These are phyloP conservation scores for Corythornis vintsioides DNA, from an alignment of 2,113 vertebrate species.

Conservation along the genomic window DNA sequence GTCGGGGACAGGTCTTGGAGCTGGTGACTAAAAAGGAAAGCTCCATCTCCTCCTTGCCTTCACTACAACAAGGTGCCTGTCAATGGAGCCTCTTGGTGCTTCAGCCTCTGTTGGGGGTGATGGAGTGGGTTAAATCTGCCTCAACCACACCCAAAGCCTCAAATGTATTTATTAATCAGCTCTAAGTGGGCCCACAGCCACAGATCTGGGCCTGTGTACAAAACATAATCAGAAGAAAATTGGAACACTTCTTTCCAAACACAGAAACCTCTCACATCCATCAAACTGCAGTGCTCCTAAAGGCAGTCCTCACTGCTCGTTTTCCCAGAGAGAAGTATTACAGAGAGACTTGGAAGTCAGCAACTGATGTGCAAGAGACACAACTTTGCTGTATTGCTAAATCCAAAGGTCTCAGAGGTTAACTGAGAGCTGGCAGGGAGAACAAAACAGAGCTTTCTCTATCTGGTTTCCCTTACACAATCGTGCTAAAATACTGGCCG, in stretches of 20 bases:
- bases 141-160: not conserved
- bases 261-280: not conserved
- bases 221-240: constrained; percentile 32
- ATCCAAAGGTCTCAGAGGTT: not conserved
- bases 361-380: not conserved
- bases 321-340: constrained; percentile 33
- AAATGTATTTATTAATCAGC: not conserved
- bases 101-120: not conserved
- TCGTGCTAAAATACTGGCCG: constrained; percentile 1
- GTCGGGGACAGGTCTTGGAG: not conserved
- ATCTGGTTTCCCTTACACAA: not conserved
- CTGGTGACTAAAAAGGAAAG: not conserved
- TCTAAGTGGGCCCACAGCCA: not conserved
- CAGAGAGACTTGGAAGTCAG: not conserved
- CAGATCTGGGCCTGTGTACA: constrained; percentile 21
- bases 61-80: not conserved
- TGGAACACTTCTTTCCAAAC: not conserved
- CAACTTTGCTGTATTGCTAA: not conserved
- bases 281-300: not conserved
- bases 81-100: fast-evolving
- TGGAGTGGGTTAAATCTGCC: not conserved
- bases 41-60: not conserved
- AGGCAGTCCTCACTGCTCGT: not conserved
- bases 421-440: constrained; percentile 8
- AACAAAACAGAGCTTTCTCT: not conserved